phyloP scores from a whole-genome alignment of 2,888 invertebrate species.

The Apeira syringaria region DNA sequence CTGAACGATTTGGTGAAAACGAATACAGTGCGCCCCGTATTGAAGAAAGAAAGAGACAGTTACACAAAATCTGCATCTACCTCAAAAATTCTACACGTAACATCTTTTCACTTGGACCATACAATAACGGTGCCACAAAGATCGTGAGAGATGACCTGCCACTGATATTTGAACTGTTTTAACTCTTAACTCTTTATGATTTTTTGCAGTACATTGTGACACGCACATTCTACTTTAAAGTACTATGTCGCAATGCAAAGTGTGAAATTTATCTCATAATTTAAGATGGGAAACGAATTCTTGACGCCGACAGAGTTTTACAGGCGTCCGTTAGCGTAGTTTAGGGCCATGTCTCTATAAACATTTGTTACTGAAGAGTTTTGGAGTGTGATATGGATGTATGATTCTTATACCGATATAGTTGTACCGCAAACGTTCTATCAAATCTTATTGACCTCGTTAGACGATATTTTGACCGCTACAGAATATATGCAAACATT shows the following conservation, averaged over 20 bases:
- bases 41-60: no score
- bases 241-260: neutral
- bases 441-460: conserved; percentile 2
- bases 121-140: conserved; percentile 17
- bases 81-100: neutral
- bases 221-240: neutral
- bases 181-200: conserved; percentile 5
- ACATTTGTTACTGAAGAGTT: neutral
- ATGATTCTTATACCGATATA: conserved; percentile 1
- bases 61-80: no score
- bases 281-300: no score
- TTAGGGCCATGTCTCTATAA: neutral
- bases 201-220: conserved; percentile 18
- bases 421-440: neutral
- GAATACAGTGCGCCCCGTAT: no score
- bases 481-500: neutral
- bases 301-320: no score
- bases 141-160: conserved; percentile 20
- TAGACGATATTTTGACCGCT: conserved; percentile 8
- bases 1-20: no score
- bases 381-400: neutral
- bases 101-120: conserved; percentile 10
- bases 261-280: no score
- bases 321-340: no score
- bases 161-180: conserved; percentile 18